phyloP scores from a whole-genome alignment of 2,797 vertebrate species.

The Poeciliopsis paucimaculata region DNA sequence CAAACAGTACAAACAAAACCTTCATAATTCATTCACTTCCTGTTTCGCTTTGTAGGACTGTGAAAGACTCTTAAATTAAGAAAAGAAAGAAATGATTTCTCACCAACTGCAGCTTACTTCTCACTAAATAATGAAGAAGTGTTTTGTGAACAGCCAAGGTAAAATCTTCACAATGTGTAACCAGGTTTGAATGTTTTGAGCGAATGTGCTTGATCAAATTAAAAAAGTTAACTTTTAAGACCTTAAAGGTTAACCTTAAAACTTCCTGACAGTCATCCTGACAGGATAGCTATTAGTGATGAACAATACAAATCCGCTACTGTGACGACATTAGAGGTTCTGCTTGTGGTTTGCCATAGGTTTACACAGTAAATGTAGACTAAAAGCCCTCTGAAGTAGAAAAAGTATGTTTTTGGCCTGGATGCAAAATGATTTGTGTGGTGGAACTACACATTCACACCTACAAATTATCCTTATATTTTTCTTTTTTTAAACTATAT shows the following conservation, averaged over 20 bases:
- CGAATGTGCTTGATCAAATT: background rate
- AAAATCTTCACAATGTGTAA: background rate
- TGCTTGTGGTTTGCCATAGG: background rate
- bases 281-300: background rate
- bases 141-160: too few relatives aligned
- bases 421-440: background rate
- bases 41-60: background rate
- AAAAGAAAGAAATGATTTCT: constrained; percentile 15
- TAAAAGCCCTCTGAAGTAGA: background rate
- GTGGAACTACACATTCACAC: background rate
- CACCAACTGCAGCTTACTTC: background rate
- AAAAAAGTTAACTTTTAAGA: background rate
- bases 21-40: background rate
- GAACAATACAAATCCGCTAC: background rate
- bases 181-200: background rate
- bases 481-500: background rate
- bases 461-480: background rate
- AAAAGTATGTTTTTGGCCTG: background rate
- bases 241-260: too few relatives aligned
- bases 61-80: constrained; percentile 11
- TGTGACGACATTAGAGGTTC: background rate
- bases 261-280: background rate
- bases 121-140: background rate
- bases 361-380: background rate
- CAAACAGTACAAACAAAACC: background rate